These are phyloP conservation scores for Mesodorylaimus sp. DNA, from an alignment of 2,888 invertebrate species.

Conservation along the genomic window DNA sequence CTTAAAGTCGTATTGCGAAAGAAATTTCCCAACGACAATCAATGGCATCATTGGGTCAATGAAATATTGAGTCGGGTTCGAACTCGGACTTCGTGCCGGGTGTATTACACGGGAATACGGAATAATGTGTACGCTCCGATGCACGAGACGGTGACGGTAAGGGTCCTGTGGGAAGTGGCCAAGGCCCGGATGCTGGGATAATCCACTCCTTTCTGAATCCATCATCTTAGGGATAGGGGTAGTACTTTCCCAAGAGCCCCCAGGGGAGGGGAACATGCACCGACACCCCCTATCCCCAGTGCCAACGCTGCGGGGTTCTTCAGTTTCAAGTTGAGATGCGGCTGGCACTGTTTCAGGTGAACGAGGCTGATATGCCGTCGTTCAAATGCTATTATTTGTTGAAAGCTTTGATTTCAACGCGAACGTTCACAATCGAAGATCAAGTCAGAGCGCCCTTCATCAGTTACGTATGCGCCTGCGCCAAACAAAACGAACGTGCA, in stretches of 20 bases:
- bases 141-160: background rate
- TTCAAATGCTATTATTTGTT: conserved; percentile 2
- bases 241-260: no score
- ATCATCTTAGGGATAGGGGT: no score
- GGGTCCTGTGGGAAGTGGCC: no score
- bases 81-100: background rate
- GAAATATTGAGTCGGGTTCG: background rate
- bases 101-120: background rate
- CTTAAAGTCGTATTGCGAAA: background rate
- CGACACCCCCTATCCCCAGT: no score
- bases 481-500: background rate
- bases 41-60: no score
- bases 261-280: no score
- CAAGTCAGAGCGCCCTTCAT: conserved; percentile 2
- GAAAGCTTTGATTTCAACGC: conserved; percentile 2
- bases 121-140: background rate
- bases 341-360: no score
- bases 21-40: no score
- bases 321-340: no score
- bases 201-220: no score
- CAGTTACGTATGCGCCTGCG: background rate
- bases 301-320: no score
- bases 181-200: no score
- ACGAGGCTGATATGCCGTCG: background rate
- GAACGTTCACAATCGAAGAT: background rate